Conservation (phyloP, 1,140 invertebrate species). For the Drosophila ogumai region DNA sequence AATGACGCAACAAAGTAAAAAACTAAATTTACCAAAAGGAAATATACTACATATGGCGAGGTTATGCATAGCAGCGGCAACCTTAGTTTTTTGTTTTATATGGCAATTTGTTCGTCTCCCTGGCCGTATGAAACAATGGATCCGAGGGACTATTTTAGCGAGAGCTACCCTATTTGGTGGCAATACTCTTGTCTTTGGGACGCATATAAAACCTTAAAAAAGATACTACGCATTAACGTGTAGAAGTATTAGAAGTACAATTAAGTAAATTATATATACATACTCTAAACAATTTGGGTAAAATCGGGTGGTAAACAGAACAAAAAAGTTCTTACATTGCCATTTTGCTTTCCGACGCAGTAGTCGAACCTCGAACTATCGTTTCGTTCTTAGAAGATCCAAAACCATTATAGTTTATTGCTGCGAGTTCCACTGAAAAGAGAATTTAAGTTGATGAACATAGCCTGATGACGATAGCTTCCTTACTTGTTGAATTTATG, state of each 20-base stretch:
- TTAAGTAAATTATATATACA: neutral
- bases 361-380: neutral
- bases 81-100: constrained; percentile 33
- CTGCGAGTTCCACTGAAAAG: neutral
- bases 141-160: neutral
- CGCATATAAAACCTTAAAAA: neutral
- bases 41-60: constrained; percentile 44
- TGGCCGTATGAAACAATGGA: neutral
- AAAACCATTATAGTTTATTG: neutral
- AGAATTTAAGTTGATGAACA: too few relatives aligned
- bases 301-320: neutral
- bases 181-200: neutral
- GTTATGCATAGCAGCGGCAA: constrained; percentile 32
- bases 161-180: neutral
- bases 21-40: constrained; percentile 11
- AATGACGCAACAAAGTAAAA: constrained; percentile 34
- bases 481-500: constrained; percentile 3
- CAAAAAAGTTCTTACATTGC: neutral
- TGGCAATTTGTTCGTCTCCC: constrained; percentile 6
- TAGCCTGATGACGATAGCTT: neutral
- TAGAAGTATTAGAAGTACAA: neutral
- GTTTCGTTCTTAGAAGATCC: neutral
- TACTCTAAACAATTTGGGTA: neutral
- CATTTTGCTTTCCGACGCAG: neutral
- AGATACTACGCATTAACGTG: neutral